A percentile compares a stretch with the other conserved stretches of the same genome.
Evolutionary conservation across 2,888 invertebrate species (phyloP).

Genomic region (Microdon myrmicae): DNA sequence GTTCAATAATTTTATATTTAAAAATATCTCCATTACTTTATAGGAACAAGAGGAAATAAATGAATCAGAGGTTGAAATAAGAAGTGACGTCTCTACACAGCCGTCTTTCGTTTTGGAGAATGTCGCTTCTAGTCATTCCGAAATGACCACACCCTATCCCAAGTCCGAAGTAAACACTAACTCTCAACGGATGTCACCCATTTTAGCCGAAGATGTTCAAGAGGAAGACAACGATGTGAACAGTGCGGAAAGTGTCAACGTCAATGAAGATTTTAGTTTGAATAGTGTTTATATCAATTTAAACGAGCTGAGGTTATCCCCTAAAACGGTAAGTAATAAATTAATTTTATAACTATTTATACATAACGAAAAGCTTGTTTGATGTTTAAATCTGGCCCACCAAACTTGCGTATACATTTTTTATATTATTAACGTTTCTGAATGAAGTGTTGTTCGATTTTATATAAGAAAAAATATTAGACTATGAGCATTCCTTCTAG

Average conservation of each 20-base stretch:
- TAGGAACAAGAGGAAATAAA: conserved; percentile 66
- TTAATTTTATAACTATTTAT: background rate
- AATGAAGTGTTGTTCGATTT: no score
- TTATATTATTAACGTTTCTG: no score
- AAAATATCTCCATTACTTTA: conserved; percentile 4
- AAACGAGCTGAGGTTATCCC: conserved; percentile 60
- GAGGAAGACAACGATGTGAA: conserved; percentile 52
- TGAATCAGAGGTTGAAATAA: conserved; percentile 65
- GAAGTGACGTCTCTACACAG: conserved; percentile 59
- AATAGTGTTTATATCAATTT: conserved; percentile 60
- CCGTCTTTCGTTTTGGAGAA: conserved; percentile 41
- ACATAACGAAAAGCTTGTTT: no score
- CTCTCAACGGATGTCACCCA: conserved; percentile 39
- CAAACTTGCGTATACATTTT: no score
- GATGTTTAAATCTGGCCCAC: no score
- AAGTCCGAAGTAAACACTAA: conserved; percentile 5
- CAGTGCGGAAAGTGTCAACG: conserved; percentile 29
- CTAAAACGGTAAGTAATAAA: conserved; percentile 60
- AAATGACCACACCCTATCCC: conserved; percentile 6
- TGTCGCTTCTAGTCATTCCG: conserved; percentile 7
- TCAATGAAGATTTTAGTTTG: conserved; percentile 56
- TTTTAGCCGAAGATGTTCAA: conserved; percentile 39
- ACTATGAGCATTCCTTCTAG: no score
- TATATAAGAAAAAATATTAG: no score
- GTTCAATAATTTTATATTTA: background rate